Conservation (phyloP, 2,888 invertebrate genomes). For the Tetanocera ferruginea region DNA sequence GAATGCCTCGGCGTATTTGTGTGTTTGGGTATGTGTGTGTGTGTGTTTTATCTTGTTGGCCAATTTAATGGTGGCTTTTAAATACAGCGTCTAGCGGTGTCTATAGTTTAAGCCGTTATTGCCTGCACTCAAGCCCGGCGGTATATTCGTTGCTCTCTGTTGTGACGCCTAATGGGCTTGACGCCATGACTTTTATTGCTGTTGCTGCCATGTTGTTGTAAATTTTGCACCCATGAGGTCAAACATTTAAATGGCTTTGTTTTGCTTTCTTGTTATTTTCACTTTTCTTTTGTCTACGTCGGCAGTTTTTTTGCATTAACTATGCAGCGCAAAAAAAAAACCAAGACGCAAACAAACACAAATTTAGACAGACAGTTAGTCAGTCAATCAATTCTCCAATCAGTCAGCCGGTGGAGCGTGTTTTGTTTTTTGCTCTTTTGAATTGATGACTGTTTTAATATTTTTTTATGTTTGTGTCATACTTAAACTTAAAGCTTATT, state of each 20-base stretch:
- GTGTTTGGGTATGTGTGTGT: background rate
- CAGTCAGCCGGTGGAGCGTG: background rate
- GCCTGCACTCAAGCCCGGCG: background rate
- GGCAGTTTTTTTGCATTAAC: background rate
- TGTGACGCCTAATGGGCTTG: constrained; percentile 34
- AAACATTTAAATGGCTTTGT: constrained; percentile 17
- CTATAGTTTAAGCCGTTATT: background rate
- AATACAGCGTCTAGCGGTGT: background rate
- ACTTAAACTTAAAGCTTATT: background rate
- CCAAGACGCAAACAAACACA: background rate
- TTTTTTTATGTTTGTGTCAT: background rate
- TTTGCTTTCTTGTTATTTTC: constrained; percentile 12
- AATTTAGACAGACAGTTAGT: background rate
- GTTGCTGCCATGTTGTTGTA: constrained; percentile 27
- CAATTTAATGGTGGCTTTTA: background rate
- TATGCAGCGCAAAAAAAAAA: background rate
- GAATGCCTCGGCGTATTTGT: background rate
- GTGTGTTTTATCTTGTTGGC: constrained; percentile 5
- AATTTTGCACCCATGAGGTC: background rate
- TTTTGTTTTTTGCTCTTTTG: background rate
- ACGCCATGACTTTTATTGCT: constrained; percentile 38
- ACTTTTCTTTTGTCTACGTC: constrained; percentile 31
- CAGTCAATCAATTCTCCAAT: background rate
- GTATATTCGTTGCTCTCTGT: constrained; percentile 25
- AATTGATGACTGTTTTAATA: background rate